Evolutionary conservation across 2,797 vertebrate genomes (phyloP).

Genomic region (Rhynchonycteris naso): DNA sequence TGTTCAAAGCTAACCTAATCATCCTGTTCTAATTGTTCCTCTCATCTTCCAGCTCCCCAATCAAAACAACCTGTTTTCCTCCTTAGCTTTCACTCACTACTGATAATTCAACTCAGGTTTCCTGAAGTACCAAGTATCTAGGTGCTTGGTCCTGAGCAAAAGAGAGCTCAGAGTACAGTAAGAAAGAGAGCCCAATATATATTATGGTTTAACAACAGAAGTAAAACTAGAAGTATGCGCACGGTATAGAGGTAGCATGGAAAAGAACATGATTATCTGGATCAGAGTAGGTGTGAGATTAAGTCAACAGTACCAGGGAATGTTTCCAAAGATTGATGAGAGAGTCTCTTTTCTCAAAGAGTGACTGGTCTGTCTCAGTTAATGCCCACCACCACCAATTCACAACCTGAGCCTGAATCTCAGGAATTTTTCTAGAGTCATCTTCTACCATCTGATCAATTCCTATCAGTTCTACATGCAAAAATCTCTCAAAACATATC

Average conservation of each 20-base stretch:
- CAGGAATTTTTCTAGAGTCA: neutral
- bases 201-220: neutral
- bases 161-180: neutral
- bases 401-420: neutral
- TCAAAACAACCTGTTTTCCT: neutral
- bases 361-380: neutral
- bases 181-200: neutral
- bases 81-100: neutral
- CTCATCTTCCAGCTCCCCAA: neutral
- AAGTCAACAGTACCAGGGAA: neutral
- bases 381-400: neutral
- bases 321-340: neutral
- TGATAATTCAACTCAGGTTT: slow-evolving; percentile 29
- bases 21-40: neutral
- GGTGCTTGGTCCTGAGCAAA: neutral
- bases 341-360: neutral
- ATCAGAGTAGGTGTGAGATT: neutral
- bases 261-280: neutral
- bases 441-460: neutral
- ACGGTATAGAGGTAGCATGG: neutral
- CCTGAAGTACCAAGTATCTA: neutral
- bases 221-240: neutral
- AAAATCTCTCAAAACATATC: neutral
- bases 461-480: neutral
- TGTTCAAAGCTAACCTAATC: neutral